Conservation (phyloP, 2,797 vertebrate species). For the Alectoris magna region DNA sequence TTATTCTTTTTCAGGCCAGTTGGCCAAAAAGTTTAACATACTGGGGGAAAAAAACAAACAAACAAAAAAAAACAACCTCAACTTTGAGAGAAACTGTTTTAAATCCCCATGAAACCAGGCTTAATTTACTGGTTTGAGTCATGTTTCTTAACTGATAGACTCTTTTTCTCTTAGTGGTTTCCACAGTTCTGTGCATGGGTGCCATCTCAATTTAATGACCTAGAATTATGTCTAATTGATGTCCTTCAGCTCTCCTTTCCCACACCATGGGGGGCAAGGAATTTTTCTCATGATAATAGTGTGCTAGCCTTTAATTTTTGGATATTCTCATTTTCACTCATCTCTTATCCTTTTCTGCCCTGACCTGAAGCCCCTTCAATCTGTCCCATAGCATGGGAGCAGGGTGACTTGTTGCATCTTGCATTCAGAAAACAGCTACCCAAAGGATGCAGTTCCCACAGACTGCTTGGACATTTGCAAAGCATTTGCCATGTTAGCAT, state of each 20-base stretch:
- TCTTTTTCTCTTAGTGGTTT: slow-evolving; percentile 23
- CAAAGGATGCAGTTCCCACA: background rate
- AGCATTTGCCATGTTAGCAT: background rate
- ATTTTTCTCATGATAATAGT: slow-evolving; percentile 8
- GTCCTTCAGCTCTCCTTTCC: slow-evolving; percentile 36
- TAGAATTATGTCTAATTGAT: slow-evolving; percentile 63
- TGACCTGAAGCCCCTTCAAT: background rate
- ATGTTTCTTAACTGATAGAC: background rate
- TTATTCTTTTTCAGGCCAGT: background rate
- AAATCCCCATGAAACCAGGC: background rate
- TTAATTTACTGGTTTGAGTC: slow-evolving; percentile 39
- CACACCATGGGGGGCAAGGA: slow-evolving; percentile 32
- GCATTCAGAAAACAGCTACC: background rate
- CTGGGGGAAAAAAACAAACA: background rate
- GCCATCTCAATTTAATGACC: slow-evolving; percentile 40
- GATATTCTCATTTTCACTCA: background rate
- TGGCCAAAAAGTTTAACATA: background rate
- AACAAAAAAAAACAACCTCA: background rate
- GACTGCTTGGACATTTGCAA: background rate
- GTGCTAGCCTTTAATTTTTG: background rate
- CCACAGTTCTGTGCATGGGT: slow-evolving; percentile 42
- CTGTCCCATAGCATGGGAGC: background rate
- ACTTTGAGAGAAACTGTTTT: background rate
- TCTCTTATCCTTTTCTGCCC: background rate
- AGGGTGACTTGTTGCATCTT: background rate